Evolutionary conservation across 2,797 vertebrate species (phyloP).

Genomic region (Falco rusticolus): DNA sequence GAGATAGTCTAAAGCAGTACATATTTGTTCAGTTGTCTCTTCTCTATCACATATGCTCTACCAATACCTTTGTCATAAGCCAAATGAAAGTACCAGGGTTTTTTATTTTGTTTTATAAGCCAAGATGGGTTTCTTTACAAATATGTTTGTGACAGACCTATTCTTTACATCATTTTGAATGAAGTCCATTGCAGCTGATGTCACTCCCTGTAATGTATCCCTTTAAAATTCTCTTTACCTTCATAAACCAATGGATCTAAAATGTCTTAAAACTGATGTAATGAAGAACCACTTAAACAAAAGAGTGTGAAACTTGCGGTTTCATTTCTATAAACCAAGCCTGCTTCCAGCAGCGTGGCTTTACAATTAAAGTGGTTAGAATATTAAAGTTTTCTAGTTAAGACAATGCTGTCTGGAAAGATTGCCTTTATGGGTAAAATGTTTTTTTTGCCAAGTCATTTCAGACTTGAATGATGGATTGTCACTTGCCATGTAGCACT

Average conservation of each 20-base stretch:
- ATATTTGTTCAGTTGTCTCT: neutral
- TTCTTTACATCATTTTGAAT: neutral
- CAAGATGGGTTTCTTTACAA: neutral
- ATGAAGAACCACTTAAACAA: neutral
- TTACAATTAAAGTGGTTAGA: neutral
- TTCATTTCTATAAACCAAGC: neutral
- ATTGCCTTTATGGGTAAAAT: neutral
- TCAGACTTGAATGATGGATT: neutral
- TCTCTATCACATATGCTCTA: neutral
- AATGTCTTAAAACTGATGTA: neutral
- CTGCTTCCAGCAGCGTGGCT: neutral
- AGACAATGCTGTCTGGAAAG: neutral
- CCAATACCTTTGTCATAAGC: neutral
- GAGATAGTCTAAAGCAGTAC: neutral
- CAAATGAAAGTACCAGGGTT: neutral
- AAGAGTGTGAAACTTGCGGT: neutral
- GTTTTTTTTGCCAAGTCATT: neutral
- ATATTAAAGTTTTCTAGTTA: neutral
- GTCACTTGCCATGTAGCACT: neutral
- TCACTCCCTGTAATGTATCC: neutral
- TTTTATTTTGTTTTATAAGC: neutral
- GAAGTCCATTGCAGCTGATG: neutral
- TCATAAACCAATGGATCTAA: neutral
- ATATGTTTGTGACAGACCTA: neutral
- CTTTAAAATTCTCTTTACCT: constrained; percentile 10